Percentiles rank a stretch among this genome's conserved stretches.
These are phyloP conservation scores for Ochropleura plecta DNA, from an alignment of 2,888 invertebrate species.

Conservation along the genomic window DNA sequence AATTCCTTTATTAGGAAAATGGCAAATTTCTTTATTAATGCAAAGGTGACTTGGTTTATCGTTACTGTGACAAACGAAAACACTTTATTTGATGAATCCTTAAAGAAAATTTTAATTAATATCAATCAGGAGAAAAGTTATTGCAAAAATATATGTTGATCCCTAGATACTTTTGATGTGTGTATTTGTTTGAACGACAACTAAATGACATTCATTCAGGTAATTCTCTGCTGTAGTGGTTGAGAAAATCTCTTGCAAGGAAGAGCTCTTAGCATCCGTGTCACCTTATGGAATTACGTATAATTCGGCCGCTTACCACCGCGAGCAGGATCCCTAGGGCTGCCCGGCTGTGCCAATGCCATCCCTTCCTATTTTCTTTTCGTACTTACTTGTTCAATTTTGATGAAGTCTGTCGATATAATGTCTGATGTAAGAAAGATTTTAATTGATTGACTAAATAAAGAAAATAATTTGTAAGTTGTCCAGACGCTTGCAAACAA, in stretches of 20 bases:
- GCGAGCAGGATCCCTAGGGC: neutral
- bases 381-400: neutral
- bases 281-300: slow-evolving; percentile 39
- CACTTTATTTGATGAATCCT: no score
- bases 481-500: neutral
- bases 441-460: neutral
- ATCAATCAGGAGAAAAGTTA: no score
- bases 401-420: neutral
- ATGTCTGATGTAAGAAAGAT: neutral
- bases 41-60: no score
- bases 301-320: slow-evolving; percentile 6
- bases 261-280: neutral
- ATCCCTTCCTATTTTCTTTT: neutral
- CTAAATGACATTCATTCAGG: neutral
- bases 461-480: neutral
- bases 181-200: neutral
- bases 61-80: no score
- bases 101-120: no score
- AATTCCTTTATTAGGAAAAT: no score
- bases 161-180: no score
- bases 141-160: no score
- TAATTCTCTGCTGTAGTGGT: neutral
- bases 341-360: slow-evolving; percentile 1
- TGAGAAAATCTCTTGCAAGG: slow-evolving; percentile 7
- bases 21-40: no score